Evolutionary conservation across 2,888 invertebrate genomes (phyloP).

Genomic region (Andrena haemorrhoa): DNA sequence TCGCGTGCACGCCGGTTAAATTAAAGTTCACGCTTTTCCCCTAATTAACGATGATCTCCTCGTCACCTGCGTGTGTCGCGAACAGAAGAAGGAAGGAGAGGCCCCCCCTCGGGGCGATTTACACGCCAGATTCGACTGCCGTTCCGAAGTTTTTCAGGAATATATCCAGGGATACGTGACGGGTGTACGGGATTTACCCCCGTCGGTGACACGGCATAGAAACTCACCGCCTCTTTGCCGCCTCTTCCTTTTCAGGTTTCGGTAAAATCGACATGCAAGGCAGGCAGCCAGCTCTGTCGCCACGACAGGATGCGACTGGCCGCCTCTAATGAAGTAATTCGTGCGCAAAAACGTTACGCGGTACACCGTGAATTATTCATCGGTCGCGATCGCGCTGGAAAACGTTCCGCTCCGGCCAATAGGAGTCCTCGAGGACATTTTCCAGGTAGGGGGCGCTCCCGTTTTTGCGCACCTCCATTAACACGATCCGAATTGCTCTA

Average conservation of each 20-base stretch:
- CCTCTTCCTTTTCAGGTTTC: slow-evolving; percentile 73
- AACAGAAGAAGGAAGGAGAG: background rate
- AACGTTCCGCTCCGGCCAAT: slow-evolving; percentile 47
- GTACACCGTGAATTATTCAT: slow-evolving; percentile 78
- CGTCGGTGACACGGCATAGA: slow-evolving; percentile 53
- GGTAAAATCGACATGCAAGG: slow-evolving; percentile 79
- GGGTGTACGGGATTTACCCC: slow-evolving; percentile 48
- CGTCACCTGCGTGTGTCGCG: slow-evolving; percentile 30
- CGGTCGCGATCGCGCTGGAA: slow-evolving; percentile 60
- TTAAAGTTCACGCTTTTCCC: slow-evolving; percentile 33
- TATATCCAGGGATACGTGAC: slow-evolving; percentile 60
- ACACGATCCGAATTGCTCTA: background rate
- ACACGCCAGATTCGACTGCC: slow-evolving; percentile 61
- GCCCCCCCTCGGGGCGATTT: slow-evolving; percentile 45
- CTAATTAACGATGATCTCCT: slow-evolving; percentile 61
- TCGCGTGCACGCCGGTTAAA: slow-evolving; percentile 35
- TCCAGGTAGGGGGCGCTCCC: slow-evolving; percentile 22
- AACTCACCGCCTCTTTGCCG: slow-evolving; percentile 64
- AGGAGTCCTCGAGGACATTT: slow-evolving; percentile 43
- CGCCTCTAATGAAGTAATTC: slow-evolving; percentile 80
- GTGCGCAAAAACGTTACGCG: slow-evolving; percentile 80
- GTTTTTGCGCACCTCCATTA: background rate
- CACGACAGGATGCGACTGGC: slow-evolving; percentile 69
- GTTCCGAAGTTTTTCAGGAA: slow-evolving; percentile 58
- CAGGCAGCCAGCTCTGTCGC: slow-evolving; percentile 67